Base-by-base conservation (phyloP, 2,113 vertebrate genomes). In the Sula dactylatra region DNA sequence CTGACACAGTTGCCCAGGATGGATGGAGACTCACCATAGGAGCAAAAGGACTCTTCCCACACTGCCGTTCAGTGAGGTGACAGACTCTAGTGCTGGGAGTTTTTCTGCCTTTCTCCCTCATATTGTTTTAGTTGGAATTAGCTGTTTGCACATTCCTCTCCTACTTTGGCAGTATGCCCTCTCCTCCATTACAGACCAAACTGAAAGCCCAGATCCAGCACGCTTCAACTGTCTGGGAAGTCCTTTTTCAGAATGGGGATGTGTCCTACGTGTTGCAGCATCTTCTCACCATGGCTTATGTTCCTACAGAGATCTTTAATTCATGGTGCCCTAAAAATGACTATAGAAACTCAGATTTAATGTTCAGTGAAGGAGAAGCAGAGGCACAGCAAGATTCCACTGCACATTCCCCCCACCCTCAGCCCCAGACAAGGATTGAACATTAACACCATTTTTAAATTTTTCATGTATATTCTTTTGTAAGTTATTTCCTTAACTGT, bases 111-210 rank as follows among this genome's bases (percentile, higher is more conserved):
- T 71, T 62, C 49, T 85, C 76, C 21, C 38, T 93, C 31, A 22
- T 81, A 89, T 94, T 94, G 76, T 93, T 96, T 85, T 77, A 89
- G 49, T 42, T 65, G 81, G 89, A 96, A 85, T 95, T 91, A 94
- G 92, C 73, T 85, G 93, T 76, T 86, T 87, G 84, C 77, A 80
- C 93, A 95, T 91, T 96, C 94, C 83, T 96, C 32, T 82, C 69
- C 1, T 1, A 44, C 58, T 87, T 27, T 94, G 94, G 95, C 94
- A 86, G 52, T 6, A 34, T 79, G 72, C 92, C 94, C 22, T 84
- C 69, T 89, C 69, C 86, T 90, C 86, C 52, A 45, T 67, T 90
- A 81, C 76, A 2, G 3, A 74, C 59, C 71, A 88, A 93, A 77
- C 25, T 2, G 2, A 93, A 97, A 81, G 45, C 82, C 38, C 72